Evolutionary conservation across 2,797 vertebrate genomes (phyloP), one percentile per base, ranked within the genome.

Genomic region (Enteromius mattozi): DNA sequence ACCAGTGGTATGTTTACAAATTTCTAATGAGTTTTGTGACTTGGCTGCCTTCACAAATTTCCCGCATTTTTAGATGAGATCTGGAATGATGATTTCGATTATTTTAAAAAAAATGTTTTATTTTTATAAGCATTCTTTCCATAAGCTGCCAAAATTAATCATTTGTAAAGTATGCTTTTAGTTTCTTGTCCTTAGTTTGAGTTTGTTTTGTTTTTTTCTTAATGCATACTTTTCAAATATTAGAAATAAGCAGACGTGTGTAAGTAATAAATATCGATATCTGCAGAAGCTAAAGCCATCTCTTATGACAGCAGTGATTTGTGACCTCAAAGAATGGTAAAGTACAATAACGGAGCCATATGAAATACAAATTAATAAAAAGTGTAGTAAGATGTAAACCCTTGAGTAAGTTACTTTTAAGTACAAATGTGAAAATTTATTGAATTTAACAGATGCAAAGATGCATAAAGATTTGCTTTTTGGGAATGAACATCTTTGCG

Each of bases 1-100:
- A 92, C 91, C 92, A 92, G 90, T 90, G 16, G n/a, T 24, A 59
- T 42, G 17, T 79, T 79, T 33, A 30, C 35, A 66, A 79, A 66
- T n/a, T 30, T 19, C 16, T 27, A 47, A 65, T 45, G 40, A 83
- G 84, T 87, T 86, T 85, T 89, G 49, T 80, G 63, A 72, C 78
- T 86, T 80, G 81, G 63, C 47, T 87, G 65, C 78, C 72, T 66
- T 35, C 89, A 91, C 89, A 89, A 86, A 90, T 63, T 30, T 56
- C 7, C 21, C 40, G 71, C 40, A 56, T 70, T 82, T 83, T 80
- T 37, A 24, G 70, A 70, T 19, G 59, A 69, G 59, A 85, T 82
- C 56, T 85, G 70, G 83, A 77, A 80, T 82, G 9, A 80, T 71
- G 51, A 76, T 83, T 85, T 75, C 8, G 21, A 10, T 13, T 59